Conservation (phyloP, 2,113 vertebrate genomes). For the Centropristis striata region DNA sequence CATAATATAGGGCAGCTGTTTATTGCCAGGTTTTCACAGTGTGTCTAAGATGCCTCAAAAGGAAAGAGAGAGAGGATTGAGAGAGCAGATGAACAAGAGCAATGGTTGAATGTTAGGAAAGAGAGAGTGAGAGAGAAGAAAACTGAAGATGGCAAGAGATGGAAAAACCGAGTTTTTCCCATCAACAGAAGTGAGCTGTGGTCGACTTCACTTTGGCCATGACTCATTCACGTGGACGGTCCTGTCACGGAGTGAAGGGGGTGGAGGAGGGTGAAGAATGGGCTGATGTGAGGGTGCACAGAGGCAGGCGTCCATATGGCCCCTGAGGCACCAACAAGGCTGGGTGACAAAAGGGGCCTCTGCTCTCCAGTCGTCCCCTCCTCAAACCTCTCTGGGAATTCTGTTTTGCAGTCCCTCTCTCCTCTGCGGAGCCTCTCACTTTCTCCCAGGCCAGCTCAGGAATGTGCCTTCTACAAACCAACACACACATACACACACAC, state of each 20-base stretch:
- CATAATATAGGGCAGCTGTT: constrained; percentile 64
- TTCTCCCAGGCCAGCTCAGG: constrained; percentile 64
- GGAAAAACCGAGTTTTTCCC: constrained; percentile 17
- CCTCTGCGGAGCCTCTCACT: constrained; percentile 66
- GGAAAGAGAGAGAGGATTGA: constrained; percentile 27
- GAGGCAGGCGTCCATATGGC: constrained; percentile 76
- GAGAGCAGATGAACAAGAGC: constrained; percentile 37
- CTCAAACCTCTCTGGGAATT: constrained; percentile 68
- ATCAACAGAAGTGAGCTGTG: constrained; percentile 72
- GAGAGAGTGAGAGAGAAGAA: constrained; percentile 6
- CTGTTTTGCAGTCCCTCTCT: constrained; percentile 54
- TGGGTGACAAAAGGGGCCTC: constrained; percentile 71
- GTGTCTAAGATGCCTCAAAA: constrained; percentile 67
- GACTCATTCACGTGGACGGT: constrained; percentile 72
- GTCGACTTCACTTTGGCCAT: constrained; percentile 77
- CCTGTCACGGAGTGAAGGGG: constrained; percentile 58
- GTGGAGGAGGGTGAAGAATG: constrained; percentile 55
- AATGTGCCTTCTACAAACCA: constrained; percentile 70
- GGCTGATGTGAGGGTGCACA: constrained; percentile 69
- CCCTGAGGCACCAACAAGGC: constrained; percentile 69
- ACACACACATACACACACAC: constrained; percentile 39
- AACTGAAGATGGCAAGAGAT: constrained; percentile 19
- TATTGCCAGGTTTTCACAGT: constrained; percentile 76
- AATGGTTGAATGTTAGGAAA: constrained; percentile 10
- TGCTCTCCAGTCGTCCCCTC: constrained; percentile 54